A percentile compares a stretch with the other conserved stretches of the same genome.
phyloP scores from a whole-genome alignment of 37 sponge, comb jelly and placozoan genomes.

The Cliona cf. orientalis region DNA sequence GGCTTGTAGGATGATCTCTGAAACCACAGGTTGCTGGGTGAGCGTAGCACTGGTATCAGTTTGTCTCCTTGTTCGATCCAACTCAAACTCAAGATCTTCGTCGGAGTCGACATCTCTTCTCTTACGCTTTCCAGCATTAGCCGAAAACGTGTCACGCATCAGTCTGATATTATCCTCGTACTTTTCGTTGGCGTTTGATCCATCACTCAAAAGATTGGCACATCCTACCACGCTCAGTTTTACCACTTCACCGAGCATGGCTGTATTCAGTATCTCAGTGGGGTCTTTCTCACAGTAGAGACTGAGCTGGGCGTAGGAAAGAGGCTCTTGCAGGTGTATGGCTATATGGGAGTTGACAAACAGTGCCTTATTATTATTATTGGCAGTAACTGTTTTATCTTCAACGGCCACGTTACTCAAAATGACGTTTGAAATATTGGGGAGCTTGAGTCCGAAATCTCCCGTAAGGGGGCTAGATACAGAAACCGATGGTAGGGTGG shows the following conservation, averaged over 20 bases:
- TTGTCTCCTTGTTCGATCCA: conserved; percentile 14
- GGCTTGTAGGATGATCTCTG: conserved; percentile 58
- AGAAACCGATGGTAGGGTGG: conserved; percentile 38
- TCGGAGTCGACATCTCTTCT: not conserved
- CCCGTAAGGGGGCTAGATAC: conserved; percentile 69
- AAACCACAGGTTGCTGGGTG: conserved; percentile 47
- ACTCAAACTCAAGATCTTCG: not conserved
- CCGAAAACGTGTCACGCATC: conserved; percentile 10
- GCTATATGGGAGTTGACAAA: conserved; percentile 51
- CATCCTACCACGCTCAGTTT: conserved; percentile 69
- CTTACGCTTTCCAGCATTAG: not conserved
- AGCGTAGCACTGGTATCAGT: not conserved
- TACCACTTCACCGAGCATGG: conserved; percentile 22
- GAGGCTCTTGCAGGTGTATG: conserved; percentile 60
- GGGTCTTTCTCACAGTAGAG: conserved; percentile 60
- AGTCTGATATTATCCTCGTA: conserved; percentile 40
- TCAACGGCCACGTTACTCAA: conserved; percentile 59
- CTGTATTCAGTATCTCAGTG: conserved; percentile 38
- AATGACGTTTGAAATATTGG: conserved; percentile 46
- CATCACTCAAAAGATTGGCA: conserved; percentile 73
- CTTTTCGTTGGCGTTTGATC: conserved; percentile 57
- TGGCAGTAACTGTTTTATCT: not conserved
- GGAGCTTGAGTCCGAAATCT: conserved; percentile 75
- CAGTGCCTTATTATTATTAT: conserved; percentile 1
- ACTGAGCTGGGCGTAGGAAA: conserved; percentile 69